Evolutionary conservation across 2,888 invertebrate genomes (phyloP).

Genomic region (Nomada lathburiana): DNA sequence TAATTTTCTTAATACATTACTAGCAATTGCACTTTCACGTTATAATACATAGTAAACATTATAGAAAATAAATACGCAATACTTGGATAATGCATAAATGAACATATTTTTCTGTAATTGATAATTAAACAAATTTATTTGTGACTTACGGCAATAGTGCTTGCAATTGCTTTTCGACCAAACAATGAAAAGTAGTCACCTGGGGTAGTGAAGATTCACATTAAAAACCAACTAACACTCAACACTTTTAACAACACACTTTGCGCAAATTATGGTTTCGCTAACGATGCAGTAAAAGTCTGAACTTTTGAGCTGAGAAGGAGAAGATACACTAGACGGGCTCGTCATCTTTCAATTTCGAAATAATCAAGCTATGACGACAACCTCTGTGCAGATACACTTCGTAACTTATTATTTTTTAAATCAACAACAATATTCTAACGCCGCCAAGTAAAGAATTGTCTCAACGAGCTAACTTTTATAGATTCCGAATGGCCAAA

Average conservation of each 20-base stretch:
- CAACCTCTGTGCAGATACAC: not conserved
- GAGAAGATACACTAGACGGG: not conserved
- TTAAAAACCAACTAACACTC: not conserved
- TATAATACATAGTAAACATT: too few relatives aligned
- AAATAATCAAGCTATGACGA: not conserved
- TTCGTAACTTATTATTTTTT: not conserved
- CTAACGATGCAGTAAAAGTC: slow-evolving; percentile 13
- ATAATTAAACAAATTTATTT: not conserved
- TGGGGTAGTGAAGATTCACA: not conserved
- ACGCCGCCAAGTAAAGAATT: not conserved
- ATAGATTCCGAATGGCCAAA: not conserved
- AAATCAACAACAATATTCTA: not conserved
- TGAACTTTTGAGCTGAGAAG: slow-evolving; percentile 2
- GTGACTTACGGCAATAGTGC: slow-evolving; percentile 26
- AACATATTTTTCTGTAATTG: not conserved
- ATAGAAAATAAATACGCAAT: not conserved
- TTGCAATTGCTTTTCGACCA: not conserved
- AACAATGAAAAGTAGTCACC: not conserved
- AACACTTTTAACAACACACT: not conserved
- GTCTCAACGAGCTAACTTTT: too few relatives aligned
- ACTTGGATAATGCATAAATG: not conserved
- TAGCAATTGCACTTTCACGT: too few relatives aligned
- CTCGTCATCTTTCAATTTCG: slow-evolving; percentile 34
- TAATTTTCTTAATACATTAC: not conserved
- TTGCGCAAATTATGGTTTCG: slow-evolving; percentile 10